A percentile compares a stretch with the other conserved stretches of the same genome.
phyloP scores from a whole-genome alignment of 2,797 vertebrate genomes.

The Acestrorhynchus altus region DNA sequence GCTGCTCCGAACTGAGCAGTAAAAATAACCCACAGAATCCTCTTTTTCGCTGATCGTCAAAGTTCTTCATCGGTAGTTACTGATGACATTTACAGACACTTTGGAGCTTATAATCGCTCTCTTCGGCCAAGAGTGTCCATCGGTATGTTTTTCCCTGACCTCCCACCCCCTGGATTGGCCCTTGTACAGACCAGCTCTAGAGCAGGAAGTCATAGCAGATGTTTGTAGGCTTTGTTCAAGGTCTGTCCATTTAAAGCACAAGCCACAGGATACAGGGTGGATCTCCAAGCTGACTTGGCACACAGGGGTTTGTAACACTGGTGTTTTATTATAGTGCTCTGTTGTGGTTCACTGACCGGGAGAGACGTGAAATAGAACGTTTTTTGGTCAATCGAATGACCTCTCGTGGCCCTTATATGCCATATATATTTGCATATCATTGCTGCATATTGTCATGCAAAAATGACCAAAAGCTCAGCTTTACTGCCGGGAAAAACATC shows the following conservation, averaged over 20 bases:
- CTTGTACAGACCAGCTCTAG: slow-evolving; percentile 55
- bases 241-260: slow-evolving; percentile 50
- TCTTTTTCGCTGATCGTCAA: slow-evolving; percentile 41
- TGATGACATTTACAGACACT: slow-evolving; percentile 42
- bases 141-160: slow-evolving; percentile 10
- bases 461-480: no score
- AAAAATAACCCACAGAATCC: slow-evolving; percentile 31
- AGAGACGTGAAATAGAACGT: slow-evolving; percentile 46
- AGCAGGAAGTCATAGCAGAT: slow-evolving; percentile 49
- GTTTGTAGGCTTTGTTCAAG: slow-evolving; percentile 49
- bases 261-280: slow-evolving; percentile 54
- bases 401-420: background rate
- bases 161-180: slow-evolving; percentile 38
- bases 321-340: slow-evolving; percentile 46
- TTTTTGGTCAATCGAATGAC: slow-evolving; percentile 37
- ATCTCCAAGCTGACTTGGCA: slow-evolving; percentile 50
- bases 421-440: no score
- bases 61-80: slow-evolving; percentile 34
- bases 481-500: no score
- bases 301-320: slow-evolving; percentile 41
- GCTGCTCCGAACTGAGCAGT: slow-evolving; percentile 5
- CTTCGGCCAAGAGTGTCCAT: slow-evolving; percentile 2
- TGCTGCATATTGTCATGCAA: no score
- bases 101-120: slow-evolving; percentile 32
- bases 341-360: slow-evolving; percentile 49